Evolutionary conservation across 2,113 vertebrate genomes (phyloP), one percentile per base, ranked within the genome.

Genomic region (Pterocles gutturalis): DNA sequence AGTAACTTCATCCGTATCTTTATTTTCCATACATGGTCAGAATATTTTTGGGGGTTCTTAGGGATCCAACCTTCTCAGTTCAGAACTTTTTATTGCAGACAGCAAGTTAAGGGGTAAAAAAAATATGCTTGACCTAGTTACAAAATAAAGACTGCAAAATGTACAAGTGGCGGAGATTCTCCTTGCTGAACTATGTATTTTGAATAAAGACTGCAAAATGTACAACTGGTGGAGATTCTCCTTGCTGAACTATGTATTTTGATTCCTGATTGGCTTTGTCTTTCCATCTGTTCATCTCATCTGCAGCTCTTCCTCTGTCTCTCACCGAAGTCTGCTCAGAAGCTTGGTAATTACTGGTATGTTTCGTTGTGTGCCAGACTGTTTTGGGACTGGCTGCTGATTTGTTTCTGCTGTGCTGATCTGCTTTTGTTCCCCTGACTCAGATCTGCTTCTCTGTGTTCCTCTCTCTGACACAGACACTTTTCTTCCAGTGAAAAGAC

Each of bases 241-340:
- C 60, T 43, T 45, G 62, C 51, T 77, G 84, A 72, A 3, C 62
- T 62, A 45, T 48, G 77, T 76, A 43, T 84, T 95, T 85, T 95
- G 78, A 72, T 83, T 95, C 80, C 55, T 94, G 92, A 41, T 65
- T 79, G 80, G 54, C 90, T 97, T 87, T 96, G 93, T 93, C 80
- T 54, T 93, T 95, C 89, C 93, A 95, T 94, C 72, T 97, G 62
- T 94, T 97, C 73, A 2, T 72, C 91, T 93, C 88, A 16, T 93
- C 81, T 95, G 82, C 62, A 84, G 79, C 72, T 45, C 77, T 93
- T 91, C 54, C 60, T 5, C 78, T 76, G 84, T 88, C 57, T 92
- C 95, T 82, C 90, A 51, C 48, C 20, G 1, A 90, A 45, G 66
- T 36, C 73, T 89, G 62, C 62, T 89, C 77, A 53, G 70, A 80